Percentiles rank a stretch among this genome's conserved stretches.
Evolutionary conservation across 2,113 vertebrate species (phyloP).

Genomic region (Notiomystis cincta): DNA sequence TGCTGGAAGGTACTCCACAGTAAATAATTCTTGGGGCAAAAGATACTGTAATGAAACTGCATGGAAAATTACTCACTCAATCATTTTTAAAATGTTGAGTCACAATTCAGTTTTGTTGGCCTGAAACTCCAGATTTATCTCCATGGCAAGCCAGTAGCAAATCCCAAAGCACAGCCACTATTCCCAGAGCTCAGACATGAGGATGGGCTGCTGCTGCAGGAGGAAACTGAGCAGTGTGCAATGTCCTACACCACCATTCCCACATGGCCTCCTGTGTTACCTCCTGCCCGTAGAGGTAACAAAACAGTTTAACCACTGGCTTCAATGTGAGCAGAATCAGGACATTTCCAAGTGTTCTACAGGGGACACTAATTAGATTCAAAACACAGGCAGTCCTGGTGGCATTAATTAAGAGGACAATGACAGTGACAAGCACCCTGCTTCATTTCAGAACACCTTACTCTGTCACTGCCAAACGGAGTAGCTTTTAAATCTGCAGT

Average conservation of each 20-base stretch:
- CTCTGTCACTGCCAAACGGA: background rate
- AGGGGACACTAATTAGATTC: background rate
- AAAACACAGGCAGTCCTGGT: background rate
- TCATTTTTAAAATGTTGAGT: constrained; percentile 50
- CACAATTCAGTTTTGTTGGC: constrained; percentile 33
- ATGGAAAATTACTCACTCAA: constrained; percentile 30
- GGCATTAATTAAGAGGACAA: background rate
- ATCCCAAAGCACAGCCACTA: background rate
- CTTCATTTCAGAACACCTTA: constrained; percentile 12
- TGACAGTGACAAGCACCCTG: background rate
- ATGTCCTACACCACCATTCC: background rate
- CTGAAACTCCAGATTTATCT: constrained; percentile 41
- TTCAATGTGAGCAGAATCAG: background rate
- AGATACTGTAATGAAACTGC: background rate
- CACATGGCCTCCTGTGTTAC: background rate
- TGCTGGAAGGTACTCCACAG: background rate
- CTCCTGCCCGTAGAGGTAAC: background rate
- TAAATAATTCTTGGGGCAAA: background rate
- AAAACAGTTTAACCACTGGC: background rate
- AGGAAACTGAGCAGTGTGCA: background rate
- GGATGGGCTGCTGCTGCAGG: background rate
- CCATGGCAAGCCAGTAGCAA: background rate
- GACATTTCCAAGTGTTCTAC: background rate
- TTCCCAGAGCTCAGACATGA: background rate
- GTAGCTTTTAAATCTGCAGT: constrained; percentile 13